phyloP scores from a whole-genome alignment of 2,113 vertebrate genomes.

The Sterrhoptilus dennistouni region DNA sequence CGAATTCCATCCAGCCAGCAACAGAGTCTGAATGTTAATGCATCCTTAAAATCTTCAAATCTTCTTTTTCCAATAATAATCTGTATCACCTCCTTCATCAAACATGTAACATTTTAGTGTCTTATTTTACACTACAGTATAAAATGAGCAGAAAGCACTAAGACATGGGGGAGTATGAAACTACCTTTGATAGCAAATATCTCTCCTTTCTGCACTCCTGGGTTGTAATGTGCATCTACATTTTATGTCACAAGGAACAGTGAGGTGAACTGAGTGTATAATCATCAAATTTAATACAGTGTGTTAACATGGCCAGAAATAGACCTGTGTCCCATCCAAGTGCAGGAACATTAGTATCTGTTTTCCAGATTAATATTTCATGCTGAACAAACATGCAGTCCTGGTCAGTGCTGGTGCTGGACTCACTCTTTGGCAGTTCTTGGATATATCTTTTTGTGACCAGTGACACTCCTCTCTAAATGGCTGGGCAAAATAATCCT shows the following conservation, averaged over 20 bases:
- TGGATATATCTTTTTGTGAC: background rate
- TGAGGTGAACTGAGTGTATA: background rate
- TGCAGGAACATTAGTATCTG: background rate
- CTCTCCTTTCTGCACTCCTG: background rate
- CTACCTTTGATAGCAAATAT: background rate
- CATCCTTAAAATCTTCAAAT: background rate
- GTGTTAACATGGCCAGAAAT: background rate
- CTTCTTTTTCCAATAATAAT: background rate
- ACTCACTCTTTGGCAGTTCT: background rate
- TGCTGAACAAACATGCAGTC: background rate
- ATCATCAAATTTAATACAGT: background rate
- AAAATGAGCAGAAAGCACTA: background rate
- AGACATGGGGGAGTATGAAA: background rate
- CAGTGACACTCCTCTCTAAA: background rate
- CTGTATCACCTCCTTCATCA: slow-evolving; percentile 1
- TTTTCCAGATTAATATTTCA: background rate
- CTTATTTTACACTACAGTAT: background rate
- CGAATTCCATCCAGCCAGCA: background rate
- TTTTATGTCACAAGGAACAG: background rate
- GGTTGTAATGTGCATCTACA: background rate
- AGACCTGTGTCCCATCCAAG: background rate
- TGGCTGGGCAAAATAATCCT: background rate
- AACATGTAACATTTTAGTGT: background rate
- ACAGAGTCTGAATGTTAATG: background rate
- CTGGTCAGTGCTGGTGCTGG: background rate